phyloP scores from a whole-genome alignment of 2,888 invertebrate species.

The Carabus problematicus region DNA sequence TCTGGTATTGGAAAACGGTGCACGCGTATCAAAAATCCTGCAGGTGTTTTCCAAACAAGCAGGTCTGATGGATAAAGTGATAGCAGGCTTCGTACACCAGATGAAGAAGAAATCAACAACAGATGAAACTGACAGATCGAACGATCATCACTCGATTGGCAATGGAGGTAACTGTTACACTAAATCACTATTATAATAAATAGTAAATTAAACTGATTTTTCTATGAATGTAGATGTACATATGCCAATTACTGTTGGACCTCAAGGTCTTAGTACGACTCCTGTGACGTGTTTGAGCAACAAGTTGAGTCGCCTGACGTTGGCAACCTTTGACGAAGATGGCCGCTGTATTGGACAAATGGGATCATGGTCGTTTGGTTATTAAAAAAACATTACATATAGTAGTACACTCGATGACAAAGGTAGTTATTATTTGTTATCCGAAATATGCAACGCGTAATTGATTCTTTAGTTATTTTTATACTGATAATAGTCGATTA shows the following conservation, averaged over 20 bases:
- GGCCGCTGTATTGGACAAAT: conserved; percentile 87
- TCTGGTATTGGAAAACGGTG: conserved; percentile 78
- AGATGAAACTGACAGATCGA: conserved; percentile 59
- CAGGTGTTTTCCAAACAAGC: conserved; percentile 78
- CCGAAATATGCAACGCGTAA: background rate
- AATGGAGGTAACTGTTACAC: conserved; percentile 55
- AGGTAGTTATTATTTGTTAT: background rate
- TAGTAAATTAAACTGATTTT: background rate
- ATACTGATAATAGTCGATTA: conserved; percentile 2
- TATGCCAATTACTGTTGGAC: conserved; percentile 57
- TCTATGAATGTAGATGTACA: conserved; percentile 57
- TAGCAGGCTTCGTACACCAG: conserved; percentile 82
- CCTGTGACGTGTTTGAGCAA: conserved; percentile 77
- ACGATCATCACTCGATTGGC: conserved; percentile 60
- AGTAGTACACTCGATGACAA: background rate
- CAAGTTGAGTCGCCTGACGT: conserved; percentile 83
- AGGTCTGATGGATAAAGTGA: conserved; percentile 86
- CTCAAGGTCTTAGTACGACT: conserved; percentile 58
- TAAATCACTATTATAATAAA: background rate
- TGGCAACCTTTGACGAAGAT: conserved; percentile 90
- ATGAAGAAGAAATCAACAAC: conserved; percentile 61
- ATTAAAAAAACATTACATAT: conserved; percentile 54
- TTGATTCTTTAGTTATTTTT: background rate
- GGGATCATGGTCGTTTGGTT: conserved; percentile 81
- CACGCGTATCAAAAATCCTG: conserved; percentile 81